Base-by-base conservation (phyloP, 2,113 vertebrate genomes). In the Sarotherodon lohbergeri region DNA sequence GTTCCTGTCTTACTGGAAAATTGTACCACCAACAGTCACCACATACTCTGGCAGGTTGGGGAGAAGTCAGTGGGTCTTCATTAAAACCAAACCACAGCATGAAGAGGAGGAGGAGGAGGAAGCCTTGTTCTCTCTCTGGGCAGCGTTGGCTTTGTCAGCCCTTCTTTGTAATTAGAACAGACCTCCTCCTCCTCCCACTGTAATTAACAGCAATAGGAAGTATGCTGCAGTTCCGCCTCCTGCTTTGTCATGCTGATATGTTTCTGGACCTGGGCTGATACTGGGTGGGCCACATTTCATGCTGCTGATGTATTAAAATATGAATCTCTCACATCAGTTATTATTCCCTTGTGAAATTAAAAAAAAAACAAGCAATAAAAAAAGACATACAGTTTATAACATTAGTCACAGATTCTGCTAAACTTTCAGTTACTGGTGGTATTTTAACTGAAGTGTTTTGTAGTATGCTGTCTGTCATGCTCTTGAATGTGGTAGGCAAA, bases 91-190 rank as follows among this genome's bases (percentile, higher is more conserved):
- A 91, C 94, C 89, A 14, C 92, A 92, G 82, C 86, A 56, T 14
- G 71, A 73, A 76, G 90, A 34, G 82, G 83, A 85, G 86, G 46
- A 55, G 54, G 39, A 59, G 80, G 80, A 34, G 90, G 61, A 78
- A 79, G 24, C 55, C 88, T 90, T 73, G 46, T 29, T 81, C 89
- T 88, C 88, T 88, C 91, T 80, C 82, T 83, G 83, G 84, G 90
- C 89, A 81, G 89, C 29, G 19, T 46, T 81, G 76, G 91, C 91
- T 92, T 91, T 57, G 90, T 94, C 95, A 90, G 94, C 91, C 91
- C 87, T 93, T 92, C 94, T 91, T 90, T 93, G 91, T 94, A 94
- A 96, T 96, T 94, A 95, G 81, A 91, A 90, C 79, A 88, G 90
- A 92, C 89, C 85, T 91, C 92, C 89, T 86, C 87, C 89, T 88